Conservation (phyloP, 2,888 invertebrate species). For the Drosophila barbarae region DNA sequence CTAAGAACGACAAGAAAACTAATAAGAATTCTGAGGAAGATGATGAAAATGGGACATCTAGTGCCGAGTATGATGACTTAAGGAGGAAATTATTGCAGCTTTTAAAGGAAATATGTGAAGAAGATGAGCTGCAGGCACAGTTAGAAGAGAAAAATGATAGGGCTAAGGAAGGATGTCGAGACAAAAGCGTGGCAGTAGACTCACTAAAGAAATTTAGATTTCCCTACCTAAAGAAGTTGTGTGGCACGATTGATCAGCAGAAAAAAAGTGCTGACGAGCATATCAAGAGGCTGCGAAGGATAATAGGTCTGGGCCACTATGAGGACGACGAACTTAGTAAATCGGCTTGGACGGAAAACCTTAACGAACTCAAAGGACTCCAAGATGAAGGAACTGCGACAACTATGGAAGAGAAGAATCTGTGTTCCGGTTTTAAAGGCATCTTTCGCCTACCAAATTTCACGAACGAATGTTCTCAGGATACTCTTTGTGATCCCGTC, state of each 20-base stretch:
- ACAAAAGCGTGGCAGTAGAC: neutral
- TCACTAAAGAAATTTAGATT: neutral
- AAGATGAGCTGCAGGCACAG: too few species aligned
- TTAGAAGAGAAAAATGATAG: neutral
- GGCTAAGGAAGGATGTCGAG: too few species aligned
- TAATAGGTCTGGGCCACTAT: neutral
- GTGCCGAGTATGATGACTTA: neutral
- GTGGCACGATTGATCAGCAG: neutral
- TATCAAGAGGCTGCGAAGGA: neutral
- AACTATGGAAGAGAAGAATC: neutral
- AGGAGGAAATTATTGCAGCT: neutral
- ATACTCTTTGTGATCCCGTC: constrained; percentile 1
- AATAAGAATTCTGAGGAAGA: neutral
- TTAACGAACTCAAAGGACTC: neutral
- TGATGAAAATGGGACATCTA: neutral
- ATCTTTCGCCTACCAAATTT: neutral
- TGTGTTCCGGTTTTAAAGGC: neutral
- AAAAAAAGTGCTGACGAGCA: neutral
- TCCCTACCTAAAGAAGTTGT: neutral
- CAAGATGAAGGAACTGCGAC: neutral
- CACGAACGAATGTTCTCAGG: neutral
- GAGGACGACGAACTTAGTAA: neutral
- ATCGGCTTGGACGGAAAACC: neutral
- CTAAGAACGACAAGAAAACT: neutral
- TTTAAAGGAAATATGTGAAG: neutral